Evolutionary conservation across 1,140 invertebrate species (phyloP).

Genomic region (Latrodectus geometricus): DNA sequence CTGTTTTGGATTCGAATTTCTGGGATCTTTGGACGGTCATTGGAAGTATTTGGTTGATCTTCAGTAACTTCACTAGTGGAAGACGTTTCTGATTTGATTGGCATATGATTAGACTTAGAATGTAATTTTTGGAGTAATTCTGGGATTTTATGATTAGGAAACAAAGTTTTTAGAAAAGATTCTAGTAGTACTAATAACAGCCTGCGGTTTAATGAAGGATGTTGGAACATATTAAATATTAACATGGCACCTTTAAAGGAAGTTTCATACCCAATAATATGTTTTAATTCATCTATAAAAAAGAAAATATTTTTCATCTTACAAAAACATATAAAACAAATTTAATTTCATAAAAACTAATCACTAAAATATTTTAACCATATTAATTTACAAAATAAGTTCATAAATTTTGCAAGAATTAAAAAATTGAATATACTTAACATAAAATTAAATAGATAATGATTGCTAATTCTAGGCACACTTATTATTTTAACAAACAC

Average conservation of each 20-base stretch:
- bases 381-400: too few species aligned
- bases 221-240: conserved; percentile 89
- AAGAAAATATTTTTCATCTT: too few species aligned
- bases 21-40: background rate
- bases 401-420: too few species aligned
- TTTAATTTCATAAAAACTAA: too few species aligned
- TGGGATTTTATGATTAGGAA: conserved; percentile 79
- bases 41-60: background rate
- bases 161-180: conserved; percentile 80
- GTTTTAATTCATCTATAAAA: conserved; percentile 85
- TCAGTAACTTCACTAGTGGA: background rate
- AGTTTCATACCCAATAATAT: conserved; percentile 91
- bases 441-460: too few species aligned
- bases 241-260: conserved; percentile 84
- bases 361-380: too few species aligned
- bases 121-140: conserved; percentile 78
- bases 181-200: conserved; percentile 88
- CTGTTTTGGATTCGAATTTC: background rate
- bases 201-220: conserved; percentile 85
- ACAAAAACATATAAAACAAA: too few species aligned
- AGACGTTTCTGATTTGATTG: background rate
- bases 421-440: too few species aligned
- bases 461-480: too few species aligned
- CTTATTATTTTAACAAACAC: too few species aligned
- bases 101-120: conserved; percentile 66